Evolutionary conservation across 2,888 invertebrate genomes (phyloP).

Genomic region (Drosophila subsilvestris): DNA sequence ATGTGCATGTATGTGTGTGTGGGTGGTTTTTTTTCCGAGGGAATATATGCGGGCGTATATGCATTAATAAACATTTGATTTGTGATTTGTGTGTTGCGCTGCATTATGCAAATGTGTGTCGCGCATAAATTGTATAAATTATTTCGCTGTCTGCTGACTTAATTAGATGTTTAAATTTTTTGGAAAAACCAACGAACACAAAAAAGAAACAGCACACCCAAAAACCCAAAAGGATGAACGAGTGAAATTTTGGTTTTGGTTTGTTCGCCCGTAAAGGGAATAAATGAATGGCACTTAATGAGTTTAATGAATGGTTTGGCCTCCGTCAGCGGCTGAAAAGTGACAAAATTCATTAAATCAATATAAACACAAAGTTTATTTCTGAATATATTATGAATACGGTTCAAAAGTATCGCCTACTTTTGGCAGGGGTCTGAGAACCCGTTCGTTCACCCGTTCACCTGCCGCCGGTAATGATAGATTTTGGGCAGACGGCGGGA

Average conservation of each 20-base stretch:
- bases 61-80: constrained; percentile 67
- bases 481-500: neutral
- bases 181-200: constrained; percentile 4
- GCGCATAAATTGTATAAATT: constrained; percentile 68
- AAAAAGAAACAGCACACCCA: constrained; percentile 21
- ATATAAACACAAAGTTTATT: constrained; percentile 19
- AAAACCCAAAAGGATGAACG: neutral
- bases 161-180: constrained; percentile 66
- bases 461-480: constrained; percentile 9
- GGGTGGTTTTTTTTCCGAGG: constrained; percentile 7
- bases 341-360: constrained; percentile 34
- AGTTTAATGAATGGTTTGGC: constrained; percentile 21
- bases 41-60: constrained; percentile 29
- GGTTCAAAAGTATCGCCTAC: constrained; percentile 9
- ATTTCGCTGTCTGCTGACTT: constrained; percentile 62
- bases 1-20: constrained; percentile 2
- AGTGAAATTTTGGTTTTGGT: neutral
- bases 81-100: constrained; percentile 72
- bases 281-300: constrained; percentile 28
- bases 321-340: constrained; percentile 10
- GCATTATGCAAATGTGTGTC: constrained; percentile 70
- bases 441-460: constrained; percentile 19
- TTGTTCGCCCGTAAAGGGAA: neutral
- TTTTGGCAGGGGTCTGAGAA: constrained; percentile 14
- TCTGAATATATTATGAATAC: neutral